phyloP scores from a whole-genome alignment of 2,888 invertebrate species.

The Meteorus colon region DNA sequence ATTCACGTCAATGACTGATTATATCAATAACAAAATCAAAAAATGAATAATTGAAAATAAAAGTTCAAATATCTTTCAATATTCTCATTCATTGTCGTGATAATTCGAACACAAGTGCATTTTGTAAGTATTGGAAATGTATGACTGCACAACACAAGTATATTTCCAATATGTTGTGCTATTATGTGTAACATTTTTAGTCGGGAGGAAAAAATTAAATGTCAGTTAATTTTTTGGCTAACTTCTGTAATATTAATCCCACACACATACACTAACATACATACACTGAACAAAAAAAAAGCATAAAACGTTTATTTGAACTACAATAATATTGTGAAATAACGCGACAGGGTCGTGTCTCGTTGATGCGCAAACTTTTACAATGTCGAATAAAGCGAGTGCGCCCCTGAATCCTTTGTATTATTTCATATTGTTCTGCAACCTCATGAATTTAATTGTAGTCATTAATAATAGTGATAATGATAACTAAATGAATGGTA shows the following conservation, averaged over 20 bases:
- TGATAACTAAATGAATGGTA: background rate
- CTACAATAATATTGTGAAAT: conserved; percentile 1
- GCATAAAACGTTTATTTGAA: conserved; percentile 24
- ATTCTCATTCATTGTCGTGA: background rate
- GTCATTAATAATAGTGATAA: background rate
- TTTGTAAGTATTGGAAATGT: conserved; percentile 1
- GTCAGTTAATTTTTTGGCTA: background rate
- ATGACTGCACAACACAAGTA: background rate
- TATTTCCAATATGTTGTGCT: background rate
- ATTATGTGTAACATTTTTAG: background rate
- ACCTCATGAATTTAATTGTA: background rate
- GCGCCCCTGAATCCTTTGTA: conserved; percentile 27
- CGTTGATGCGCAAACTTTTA: conserved; percentile 52
- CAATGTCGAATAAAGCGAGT: conserved; percentile 52
- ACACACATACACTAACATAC: background rate
- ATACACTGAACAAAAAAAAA: conserved; percentile 34
- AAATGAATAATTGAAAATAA: conserved; percentile 24
- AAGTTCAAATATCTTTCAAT: conserved; percentile 23
- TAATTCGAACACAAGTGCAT: background rate
- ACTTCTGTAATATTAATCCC: background rate
- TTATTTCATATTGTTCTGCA: conserved; percentile 11
- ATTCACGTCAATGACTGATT: background rate
- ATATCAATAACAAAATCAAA: background rate
- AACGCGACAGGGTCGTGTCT: conserved; percentile 28
- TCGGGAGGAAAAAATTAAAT: background rate